A percentile compares a stretch with the other conserved stretches of the same genome.
Conservation (phyloP, 2,888 invertebrate genomes). For the Isoperla grammatica region DNA sequence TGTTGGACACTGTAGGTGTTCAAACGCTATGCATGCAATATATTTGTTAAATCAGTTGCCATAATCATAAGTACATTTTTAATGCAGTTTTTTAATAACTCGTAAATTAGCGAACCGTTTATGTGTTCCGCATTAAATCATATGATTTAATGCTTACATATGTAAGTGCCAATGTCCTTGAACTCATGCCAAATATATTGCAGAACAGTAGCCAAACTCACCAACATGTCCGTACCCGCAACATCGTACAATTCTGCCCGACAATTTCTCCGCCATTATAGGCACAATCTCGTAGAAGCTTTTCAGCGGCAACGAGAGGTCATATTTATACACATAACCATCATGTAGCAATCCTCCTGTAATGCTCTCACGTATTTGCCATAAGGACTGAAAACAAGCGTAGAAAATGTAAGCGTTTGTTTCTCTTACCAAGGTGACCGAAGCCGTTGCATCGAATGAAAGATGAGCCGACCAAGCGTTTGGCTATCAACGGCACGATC, state of each 20-base stretch:
- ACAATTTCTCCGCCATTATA: constrained; percentile 59
- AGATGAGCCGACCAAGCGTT: constrained; percentile 56
- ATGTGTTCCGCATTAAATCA: no score
- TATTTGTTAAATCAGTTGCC: no score
- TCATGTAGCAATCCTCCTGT: constrained; percentile 67
- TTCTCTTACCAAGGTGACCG: constrained; percentile 81
- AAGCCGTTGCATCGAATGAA: constrained; percentile 68
- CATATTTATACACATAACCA: constrained; percentile 94
- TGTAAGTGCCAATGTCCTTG: no score
- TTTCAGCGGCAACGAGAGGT: constrained; percentile 80
- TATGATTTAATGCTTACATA: no score
- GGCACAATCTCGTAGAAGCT: constrained; percentile 81
- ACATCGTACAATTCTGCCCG: constrained; percentile 57
- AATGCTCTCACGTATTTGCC: constrained; percentile 82
- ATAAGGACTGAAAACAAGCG: constrained; percentile 55
- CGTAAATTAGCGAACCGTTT: no score
- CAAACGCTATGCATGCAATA: no score
- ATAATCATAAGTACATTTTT: no score
- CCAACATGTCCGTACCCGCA: constrained; percentile 95
- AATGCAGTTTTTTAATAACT: no score
- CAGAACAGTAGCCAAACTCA: constrained; percentile 40
- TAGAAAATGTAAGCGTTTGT: no score
- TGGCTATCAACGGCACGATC: constrained; percentile 64
- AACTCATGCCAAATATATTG: constrained; percentile 3
- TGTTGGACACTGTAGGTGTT: no score